phyloP scores from a whole-genome alignment of 2,888 invertebrate species.

The Dynastes hyllus region DNA sequence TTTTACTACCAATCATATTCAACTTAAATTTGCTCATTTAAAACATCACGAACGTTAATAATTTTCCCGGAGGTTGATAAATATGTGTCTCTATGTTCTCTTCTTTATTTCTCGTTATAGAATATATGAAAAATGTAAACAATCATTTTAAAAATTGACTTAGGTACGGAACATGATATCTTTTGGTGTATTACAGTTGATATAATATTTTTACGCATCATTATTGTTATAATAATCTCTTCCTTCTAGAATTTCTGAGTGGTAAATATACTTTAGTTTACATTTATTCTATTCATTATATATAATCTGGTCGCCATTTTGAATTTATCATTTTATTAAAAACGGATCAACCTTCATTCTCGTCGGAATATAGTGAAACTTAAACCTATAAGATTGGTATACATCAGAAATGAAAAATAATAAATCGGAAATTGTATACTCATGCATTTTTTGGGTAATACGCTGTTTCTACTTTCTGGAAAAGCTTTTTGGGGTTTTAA shows the following conservation, averaged over 20 bases:
- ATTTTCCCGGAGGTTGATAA: constrained; percentile 24
- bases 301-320: constrained; percentile 12
- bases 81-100: constrained; percentile 41
- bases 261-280: neutral
- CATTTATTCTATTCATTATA: neutral
- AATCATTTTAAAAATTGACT: constrained; percentile 53
- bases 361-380: too few relatives aligned
- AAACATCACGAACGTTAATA: too few relatives aligned
- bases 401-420: neutral
- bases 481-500: constrained; percentile 18
- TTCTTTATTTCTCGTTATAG: constrained; percentile 44
- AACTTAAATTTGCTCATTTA: neutral
- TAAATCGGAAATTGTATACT: constrained; percentile 3
- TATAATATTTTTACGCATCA: constrained; percentile 35
- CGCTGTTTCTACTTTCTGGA: constrained; percentile 25
- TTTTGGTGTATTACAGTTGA: constrained; percentile 49
- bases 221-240: constrained; percentile 6
- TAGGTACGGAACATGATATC: constrained; percentile 53
- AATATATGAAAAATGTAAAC: constrained; percentile 53
- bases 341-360: too few relatives aligned
- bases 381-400: neutral
- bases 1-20: neutral
- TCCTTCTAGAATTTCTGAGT: neutral
- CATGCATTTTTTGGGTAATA: neutral
- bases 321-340: neutral